Percentiles rank a stretch among this genome's conserved stretches.
Evolutionary conservation across 2,797 vertebrate species (phyloP).

Genomic region (Artibeus jamaicensis): DNA sequence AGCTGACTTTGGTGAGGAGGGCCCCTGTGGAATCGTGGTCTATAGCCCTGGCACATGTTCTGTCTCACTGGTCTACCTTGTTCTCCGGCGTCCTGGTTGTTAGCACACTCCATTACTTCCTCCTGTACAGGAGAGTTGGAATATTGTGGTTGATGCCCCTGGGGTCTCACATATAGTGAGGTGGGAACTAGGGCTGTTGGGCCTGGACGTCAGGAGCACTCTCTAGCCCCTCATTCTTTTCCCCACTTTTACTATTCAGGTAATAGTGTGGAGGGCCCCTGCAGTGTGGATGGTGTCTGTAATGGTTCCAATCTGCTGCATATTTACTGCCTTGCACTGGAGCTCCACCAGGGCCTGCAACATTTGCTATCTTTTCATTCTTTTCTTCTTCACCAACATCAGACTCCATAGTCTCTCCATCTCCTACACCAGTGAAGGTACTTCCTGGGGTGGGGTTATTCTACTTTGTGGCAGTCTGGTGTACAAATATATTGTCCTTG

Average conservation of each 20-base stretch:
- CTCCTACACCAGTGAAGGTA: not conserved
- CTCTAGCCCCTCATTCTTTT: not conserved
- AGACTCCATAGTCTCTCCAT: not conserved
- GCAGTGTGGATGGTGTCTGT: not conserved
- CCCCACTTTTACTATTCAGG: not conserved
- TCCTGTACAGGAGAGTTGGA: no score
- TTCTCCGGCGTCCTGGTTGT: not conserved
- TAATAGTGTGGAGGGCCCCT: not conserved
- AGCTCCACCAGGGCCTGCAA: not conserved
- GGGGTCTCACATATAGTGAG: not conserved
- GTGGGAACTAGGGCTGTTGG: not conserved
- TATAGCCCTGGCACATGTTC: not conserved
- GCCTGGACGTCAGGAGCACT: not conserved
- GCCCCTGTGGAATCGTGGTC: not conserved
- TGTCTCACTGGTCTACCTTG: not conserved
- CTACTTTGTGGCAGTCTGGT: not conserved
- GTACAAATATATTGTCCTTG: not conserved
- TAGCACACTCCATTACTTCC: not conserved
- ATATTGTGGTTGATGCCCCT: not conserved
- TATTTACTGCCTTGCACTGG: not conserved
- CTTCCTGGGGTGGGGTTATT: not conserved
- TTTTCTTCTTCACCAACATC: not conserved
- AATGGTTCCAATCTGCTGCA: no score
- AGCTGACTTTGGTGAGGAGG: not conserved
- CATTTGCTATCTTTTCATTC: not conserved